Conservation (phyloP, 2,797 vertebrate species). For the Aratinga solstitialis region DNA sequence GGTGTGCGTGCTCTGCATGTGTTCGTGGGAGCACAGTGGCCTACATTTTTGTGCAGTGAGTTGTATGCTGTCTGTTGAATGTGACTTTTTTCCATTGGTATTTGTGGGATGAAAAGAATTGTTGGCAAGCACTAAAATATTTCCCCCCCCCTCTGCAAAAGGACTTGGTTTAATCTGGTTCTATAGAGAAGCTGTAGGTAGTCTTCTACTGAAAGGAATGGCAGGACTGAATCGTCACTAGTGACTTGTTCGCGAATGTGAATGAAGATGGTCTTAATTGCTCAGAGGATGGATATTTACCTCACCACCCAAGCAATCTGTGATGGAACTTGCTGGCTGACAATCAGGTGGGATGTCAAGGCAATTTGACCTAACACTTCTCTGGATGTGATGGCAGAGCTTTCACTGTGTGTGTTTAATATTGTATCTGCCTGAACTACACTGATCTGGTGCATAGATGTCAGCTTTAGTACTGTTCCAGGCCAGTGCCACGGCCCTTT, state of each 20-base stretch:
- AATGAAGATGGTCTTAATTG: neutral
- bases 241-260: neutral
- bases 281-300: neutral
- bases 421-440: neutral
- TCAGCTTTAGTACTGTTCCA: neutral
- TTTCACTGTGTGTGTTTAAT: neutral
- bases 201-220: neutral
- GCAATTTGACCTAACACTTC: neutral
- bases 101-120: neutral
- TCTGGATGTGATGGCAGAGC: neutral
- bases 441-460: accelerated
- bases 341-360: neutral
- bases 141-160: neutral
- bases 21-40: neutral
- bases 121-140: neutral
- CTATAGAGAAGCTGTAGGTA: neutral
- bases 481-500: neutral
- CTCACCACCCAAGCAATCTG: neutral
- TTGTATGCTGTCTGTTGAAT: neutral
- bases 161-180: neutral
- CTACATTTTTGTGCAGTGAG: neutral
- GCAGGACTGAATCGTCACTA: neutral
- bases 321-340: neutral
- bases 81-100: neutral
- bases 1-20: neutral